Evolutionary conservation across 2,888 invertebrate species (phyloP).

Genomic region (Unio delphinus): DNA sequence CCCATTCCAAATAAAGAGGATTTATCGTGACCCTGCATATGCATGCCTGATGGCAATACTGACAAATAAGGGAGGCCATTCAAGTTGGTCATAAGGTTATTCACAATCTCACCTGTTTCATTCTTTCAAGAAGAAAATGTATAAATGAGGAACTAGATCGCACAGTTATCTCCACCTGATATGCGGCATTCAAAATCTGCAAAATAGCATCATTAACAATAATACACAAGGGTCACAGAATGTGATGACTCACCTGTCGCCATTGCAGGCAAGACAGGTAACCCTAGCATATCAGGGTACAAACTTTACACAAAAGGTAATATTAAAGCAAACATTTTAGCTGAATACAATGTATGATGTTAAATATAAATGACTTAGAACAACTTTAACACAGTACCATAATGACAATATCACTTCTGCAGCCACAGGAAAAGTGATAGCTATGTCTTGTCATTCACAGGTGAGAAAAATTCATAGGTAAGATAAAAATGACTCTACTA

Average conservation of each 20-base stretch:
- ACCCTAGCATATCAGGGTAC: neutral
- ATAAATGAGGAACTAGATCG: constrained; percentile 79
- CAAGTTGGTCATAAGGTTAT: neutral
- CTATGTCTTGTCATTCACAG: no score
- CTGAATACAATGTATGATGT: no score
- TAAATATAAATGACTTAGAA: no score
- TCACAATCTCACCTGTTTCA: constrained; percentile 74
- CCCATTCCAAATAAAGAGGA: no score
- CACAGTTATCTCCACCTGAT: constrained; percentile 80
- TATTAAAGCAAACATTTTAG: no score
- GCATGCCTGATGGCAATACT: neutral
- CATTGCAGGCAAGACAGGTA: neutral
- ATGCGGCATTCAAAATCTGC: constrained; percentile 79
- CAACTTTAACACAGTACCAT: no score
- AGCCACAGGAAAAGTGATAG: no score
- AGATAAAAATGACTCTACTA: no score
- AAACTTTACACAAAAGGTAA: no score
- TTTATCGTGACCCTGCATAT: no score
- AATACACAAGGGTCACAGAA: neutral
- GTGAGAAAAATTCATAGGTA: no score
- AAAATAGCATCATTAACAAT: constrained; percentile 12
- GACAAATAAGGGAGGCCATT: neutral
- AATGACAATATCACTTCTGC: no score
- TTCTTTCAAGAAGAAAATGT: constrained; percentile 78
- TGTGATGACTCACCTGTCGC: neutral